Evolutionary conservation across 1,140 invertebrate species (phyloP).

Genomic region (Caenorhabditis elegans): DNA sequence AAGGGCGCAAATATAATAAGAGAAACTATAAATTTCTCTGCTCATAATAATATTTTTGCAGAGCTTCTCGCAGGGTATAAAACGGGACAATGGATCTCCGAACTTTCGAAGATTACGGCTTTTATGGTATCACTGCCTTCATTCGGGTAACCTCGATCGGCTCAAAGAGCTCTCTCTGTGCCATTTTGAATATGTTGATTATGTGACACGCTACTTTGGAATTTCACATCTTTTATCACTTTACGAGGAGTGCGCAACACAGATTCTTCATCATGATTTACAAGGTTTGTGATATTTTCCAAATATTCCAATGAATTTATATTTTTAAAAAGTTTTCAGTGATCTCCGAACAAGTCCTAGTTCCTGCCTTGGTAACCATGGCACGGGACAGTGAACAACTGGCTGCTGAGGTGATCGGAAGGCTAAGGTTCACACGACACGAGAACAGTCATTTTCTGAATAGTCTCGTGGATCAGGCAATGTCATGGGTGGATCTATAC

Average conservation of each 20-base stretch:
- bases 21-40: not conserved
- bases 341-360: conserved; percentile 62
- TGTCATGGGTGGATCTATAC: conserved; percentile 64
- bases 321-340: conserved; percentile 43
- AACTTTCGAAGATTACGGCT: conserved; percentile 55
- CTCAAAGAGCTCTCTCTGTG: conserved; percentile 61
- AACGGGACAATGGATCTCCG: conserved; percentile 53
- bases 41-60: not conserved
- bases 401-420: conserved; percentile 65
- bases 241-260: conserved; percentile 63
- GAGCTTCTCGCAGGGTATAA: conserved; percentile 39
- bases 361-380: conserved; percentile 59
- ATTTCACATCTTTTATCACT: conserved; percentile 58
- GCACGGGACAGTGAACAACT: conserved; percentile 59
- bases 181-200: conserved; percentile 63
- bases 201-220: conserved; percentile 55
- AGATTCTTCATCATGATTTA: conserved; percentile 64
- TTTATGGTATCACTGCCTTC: conserved; percentile 64
- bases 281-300: conserved; percentile 42
- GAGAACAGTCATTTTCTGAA: conserved; percentile 60
- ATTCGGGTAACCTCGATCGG: conserved; percentile 61
- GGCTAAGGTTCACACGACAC: conserved; percentile 59
- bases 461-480: conserved; percentile 60
- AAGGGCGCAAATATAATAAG: no score
- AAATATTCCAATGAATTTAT: not conserved